Evolutionary conservation across 1,140 invertebrate genomes (phyloP), one percentile per base, ranked within the genome.

Genomic region (Cecropterus lyciades): DNA sequence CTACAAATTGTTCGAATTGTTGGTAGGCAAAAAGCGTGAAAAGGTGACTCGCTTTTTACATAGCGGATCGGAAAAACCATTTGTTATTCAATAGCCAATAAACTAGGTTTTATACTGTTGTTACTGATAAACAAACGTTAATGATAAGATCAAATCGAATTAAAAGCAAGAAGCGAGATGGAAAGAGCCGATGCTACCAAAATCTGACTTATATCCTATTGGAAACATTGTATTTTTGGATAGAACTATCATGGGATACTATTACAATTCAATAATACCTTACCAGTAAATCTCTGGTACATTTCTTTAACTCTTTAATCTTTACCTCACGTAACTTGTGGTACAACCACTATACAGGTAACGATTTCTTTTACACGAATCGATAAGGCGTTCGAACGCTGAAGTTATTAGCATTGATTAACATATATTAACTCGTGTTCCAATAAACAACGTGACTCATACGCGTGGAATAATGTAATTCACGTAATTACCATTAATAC

Each of bases 331-430:
- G 5, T 24, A 24, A 33, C 30, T 11, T 3, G 3, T 5, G 30
- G 30, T 33, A 33, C 2, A 9, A n/a, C n/a, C 15, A 46, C 16
- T 17, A 48, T 15, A 9, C 11, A n/a, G 46, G 6, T 48, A 48
- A 2, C 8, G 46, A 48, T 48, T 48, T 8, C 37, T 42, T 55
- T 15, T 55, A 20, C n/a, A 17, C 17, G 16, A 42, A 42, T 17
- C 13, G 37, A 56, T 24, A 24, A 5, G 1, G 20, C 20, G 20
- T 24, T 24, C 20, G 20, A 24, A 60, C 20, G 11, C 43, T 60
- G 55, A 53, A 67, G 53, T 60, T 16, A 65, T 73, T 70, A 70
- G 49, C 72, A 67, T 73, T 62, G 48, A 66, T 67, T 67, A 53
- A 49, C 52, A 60, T 59, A 64, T 37, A 42, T 65, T 64, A 33